Base-by-base conservation (phyloP, 2,888 invertebrate species). In the Dryococelus australis region DNA sequence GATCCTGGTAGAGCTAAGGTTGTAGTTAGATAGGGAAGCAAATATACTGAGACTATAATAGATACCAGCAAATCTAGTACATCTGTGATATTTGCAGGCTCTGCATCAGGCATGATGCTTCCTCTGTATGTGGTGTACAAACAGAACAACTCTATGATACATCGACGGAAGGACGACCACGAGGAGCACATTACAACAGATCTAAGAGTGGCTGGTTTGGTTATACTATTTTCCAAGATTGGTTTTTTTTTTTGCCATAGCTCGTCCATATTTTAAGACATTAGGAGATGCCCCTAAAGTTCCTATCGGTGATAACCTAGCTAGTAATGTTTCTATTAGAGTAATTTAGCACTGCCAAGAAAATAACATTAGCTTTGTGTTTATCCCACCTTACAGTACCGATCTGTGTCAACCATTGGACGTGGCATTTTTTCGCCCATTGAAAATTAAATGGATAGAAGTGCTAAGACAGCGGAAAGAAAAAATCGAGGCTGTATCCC, bases 71-170 rank as follows among this genome's bases (percentile, higher is more conserved):
- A 47, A 47, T 6, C 47, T 12, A 47, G 47, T 47, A 47, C 47
- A 47, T 47, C 47, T 47, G 47, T 47, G 47, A 47, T 47, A 12
- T 47, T 47, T 47, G 47, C 47, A 47, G 47, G 47, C 47, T 47
- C 47, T 9, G 47, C 47, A 9, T 47, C 47, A 12, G 92, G 92
- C 12, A 88, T 89, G 81, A 43, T 92, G 5, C 89, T 93, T 51
- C 92, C 92, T 10, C 90, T 90, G 51, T 93, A 92, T 89, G 91
- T 92, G 9, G 92, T 92, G 0, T 92, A 92, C 89, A 93, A 92
- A 89, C 92, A 0, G 89, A 90, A 87, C 86, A 92, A 87, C 85
- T 93, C 24, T 92, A 91, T 89, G 88, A 91, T 80, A 90, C 91
- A 16, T 93, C 93, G 93, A 91, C 89, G 10, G 89, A 90, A 89